Base-by-base conservation (phyloP, 1,140 invertebrate species). In the Aphelenchoides fujianensis region DNA sequence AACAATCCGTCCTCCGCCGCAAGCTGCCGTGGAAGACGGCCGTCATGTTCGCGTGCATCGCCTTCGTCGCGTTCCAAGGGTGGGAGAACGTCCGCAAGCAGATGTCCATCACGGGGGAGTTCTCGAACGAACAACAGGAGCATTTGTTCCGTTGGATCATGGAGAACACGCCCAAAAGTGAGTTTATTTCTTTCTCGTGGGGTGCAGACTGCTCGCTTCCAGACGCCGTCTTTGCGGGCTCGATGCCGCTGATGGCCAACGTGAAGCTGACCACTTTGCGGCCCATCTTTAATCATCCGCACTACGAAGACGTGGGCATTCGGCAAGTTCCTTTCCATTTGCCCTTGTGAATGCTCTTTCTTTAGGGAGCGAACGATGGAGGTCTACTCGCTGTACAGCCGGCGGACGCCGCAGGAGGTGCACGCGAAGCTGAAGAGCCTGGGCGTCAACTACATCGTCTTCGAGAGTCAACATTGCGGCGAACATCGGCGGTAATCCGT, bases 211-310 rank as follows among this genome's bases (percentile, higher is more conserved):
- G 36, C 28, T 3, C 74, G 12, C 52, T 70, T 78, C 36, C 66
- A 88, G 87, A 88, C 80, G 89, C 89, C 28, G 90, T 89, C 27
- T 92, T 93, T 88, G 91, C 90, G 75, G 92, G 92, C 30, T 89
- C 91, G 70, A 92, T 93, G 92, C 90, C 91, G 2, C 86, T 91
- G 2, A 91, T 91, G 89, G 91, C 92, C 0, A 90, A 91, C 68
- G 81, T 93, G 1, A 89, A 92, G 86, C 85, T 93, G 16, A 89
- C 89, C 16, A 91, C 92, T 0, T 82, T 88, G 3, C 85, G 91
- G 59, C 90, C 91, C 1, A 89, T 93, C 69, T 89, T 92, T 0
- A 91, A 91, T 74, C 91, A 93, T 86, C 92, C 92, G n/a, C 92
- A 92, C 82, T 93, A 91, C 80, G 91, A 92, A 82, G 88, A 90